Conservation (phyloP, 2,113 vertebrate genomes). For the Pygoscelis antarcticus region DNA sequence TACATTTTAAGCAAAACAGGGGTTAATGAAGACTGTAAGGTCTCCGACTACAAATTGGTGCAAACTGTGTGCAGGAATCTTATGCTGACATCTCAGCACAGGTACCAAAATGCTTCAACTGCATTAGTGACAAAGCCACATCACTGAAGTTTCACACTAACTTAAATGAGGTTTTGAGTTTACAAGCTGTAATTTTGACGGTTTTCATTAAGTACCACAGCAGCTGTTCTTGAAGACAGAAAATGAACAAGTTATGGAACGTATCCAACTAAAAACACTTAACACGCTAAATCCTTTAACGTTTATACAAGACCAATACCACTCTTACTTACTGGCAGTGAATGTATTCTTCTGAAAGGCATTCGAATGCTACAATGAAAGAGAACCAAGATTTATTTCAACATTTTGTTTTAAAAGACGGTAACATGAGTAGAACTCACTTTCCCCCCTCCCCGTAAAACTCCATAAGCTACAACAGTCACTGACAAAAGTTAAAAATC, state of each 20-base stretch:
- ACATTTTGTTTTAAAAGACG: background rate
- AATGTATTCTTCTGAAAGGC: slow-evolving; percentile 74
- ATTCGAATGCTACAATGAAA: slow-evolving; percentile 57
- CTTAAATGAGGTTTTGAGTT: background rate
- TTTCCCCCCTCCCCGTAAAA: fast-evolving
- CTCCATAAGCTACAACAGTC: background rate
- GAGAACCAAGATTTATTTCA: background rate
- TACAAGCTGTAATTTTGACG: background rate
- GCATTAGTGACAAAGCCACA: background rate
- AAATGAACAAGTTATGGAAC: background rate
- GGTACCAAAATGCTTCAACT: background rate
- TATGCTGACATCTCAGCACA: background rate
- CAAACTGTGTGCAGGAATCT: background rate
- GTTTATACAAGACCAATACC: background rate
- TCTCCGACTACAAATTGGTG: fast-evolving
- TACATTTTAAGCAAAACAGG: background rate
- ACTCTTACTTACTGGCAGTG: slow-evolving; percentile 73
- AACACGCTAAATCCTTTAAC: background rate
- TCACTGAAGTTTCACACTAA: fast-evolving
- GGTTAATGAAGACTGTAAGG: background rate
- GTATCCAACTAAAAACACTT: background rate
- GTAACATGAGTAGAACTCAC: background rate
- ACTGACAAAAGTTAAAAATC: background rate
- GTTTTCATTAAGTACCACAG: background rate
- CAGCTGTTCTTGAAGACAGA: background rate